Conservation (phyloP, 2,888 invertebrate genomes). For the Andrena marginata region DNA sequence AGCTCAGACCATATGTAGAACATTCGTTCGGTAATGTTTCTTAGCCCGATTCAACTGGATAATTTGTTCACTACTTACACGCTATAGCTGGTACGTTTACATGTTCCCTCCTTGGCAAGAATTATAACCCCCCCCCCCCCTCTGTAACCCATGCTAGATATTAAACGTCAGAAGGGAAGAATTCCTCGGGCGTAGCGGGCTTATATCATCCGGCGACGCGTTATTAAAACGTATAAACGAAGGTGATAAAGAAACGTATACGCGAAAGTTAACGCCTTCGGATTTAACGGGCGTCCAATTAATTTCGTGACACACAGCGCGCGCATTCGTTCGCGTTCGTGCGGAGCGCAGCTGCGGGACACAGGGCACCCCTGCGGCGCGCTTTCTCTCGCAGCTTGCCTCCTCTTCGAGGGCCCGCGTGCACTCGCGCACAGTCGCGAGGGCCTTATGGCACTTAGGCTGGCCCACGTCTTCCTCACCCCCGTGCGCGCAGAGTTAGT, state of each 20-base stretch:
- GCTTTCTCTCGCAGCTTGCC: conserved; percentile 52
- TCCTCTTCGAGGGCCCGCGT: conserved; percentile 15
- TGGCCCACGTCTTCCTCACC: conserved; percentile 9
- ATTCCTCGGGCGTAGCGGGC: conserved; percentile 6
- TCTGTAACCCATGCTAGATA: conserved; percentile 31
- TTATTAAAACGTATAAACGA: conserved; percentile 69
- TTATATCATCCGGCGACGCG: conserved; percentile 53
- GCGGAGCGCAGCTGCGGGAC: conserved; percentile 58
- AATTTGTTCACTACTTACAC: neutral
- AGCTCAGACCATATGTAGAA: too few species aligned
- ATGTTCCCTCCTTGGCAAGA: neutral
- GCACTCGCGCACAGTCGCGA: neutral
- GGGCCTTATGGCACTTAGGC: neutral
- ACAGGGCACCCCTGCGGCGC: conserved; percentile 67
- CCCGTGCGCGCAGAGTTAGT: neutral
- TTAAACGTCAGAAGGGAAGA: conserved; percentile 38
- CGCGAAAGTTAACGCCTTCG: conserved; percentile 68
- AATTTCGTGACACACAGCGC: conserved; percentile 69
- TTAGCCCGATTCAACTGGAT: too few species aligned
- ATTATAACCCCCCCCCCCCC: neutral
- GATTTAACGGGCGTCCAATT: conserved; percentile 73
- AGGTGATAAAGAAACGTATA: conserved; percentile 67
- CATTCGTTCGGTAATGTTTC: too few species aligned
- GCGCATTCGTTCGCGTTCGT: conserved; percentile 54
- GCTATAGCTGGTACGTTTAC: neutral